Conservation (phyloP, 2,888 invertebrate species). For the Chaitophorus viminalis region DNA sequence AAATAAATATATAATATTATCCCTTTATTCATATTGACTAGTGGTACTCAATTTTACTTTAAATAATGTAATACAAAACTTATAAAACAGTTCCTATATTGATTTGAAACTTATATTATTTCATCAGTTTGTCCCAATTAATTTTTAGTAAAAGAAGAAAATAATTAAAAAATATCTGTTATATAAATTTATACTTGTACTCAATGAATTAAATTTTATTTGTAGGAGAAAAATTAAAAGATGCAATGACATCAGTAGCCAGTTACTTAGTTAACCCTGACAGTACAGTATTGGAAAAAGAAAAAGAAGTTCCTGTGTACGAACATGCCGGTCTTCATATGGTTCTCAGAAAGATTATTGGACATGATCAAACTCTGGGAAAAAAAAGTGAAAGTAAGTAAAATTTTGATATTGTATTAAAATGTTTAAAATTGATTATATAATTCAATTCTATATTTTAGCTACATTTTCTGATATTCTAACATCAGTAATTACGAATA, state of each 20-base stretch:
- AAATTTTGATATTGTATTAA: background rate
- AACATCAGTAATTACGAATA: constrained; percentile 66
- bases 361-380: constrained; percentile 72
- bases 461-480: constrained; percentile 70
- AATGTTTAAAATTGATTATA: background rate
- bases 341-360: constrained; percentile 79
- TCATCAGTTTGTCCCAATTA: too few species aligned
- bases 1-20: too few species aligned
- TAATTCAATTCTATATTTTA: constrained; percentile 22
- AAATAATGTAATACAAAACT: too few species aligned
- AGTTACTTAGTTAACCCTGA: constrained; percentile 63
- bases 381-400: constrained; percentile 64
- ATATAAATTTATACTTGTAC: background rate
- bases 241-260: constrained; percentile 68
- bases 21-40: too few species aligned
- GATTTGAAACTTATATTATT: too few species aligned
- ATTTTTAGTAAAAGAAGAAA: too few species aligned
- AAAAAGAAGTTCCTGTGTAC: constrained; percentile 71
- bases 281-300: constrained; percentile 68
- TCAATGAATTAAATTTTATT: constrained; percentile 40
- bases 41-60: too few species aligned
- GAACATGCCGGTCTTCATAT: constrained; percentile 82
- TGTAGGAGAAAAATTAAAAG: constrained; percentile 65
- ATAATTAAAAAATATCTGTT: background rate
- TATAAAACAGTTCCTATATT: too few species aligned